Evolutionary conservation across 53 echinoderm and acorn worm genomes (phyloP).

Genomic region (Astropecten irregularis): DNA sequence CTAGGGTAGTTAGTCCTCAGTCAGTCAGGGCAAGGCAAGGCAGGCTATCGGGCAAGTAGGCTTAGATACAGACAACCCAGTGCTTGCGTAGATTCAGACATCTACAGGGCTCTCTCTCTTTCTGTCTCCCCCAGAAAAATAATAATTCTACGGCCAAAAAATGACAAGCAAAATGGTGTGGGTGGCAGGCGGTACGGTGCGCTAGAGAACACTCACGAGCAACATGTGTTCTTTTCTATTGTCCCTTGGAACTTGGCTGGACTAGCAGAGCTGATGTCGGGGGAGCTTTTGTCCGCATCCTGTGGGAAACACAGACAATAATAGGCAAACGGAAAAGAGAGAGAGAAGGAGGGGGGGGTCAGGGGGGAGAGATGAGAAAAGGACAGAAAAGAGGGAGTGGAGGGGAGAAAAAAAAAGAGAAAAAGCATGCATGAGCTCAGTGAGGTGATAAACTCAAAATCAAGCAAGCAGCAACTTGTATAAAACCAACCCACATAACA

Average conservation of each 20-base stretch:
- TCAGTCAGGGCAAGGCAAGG: background rate
- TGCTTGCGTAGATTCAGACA: too few species aligned
- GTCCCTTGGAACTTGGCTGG: conserved; percentile 35
- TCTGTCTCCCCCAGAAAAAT: too few species aligned
- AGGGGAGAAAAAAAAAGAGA: background rate
- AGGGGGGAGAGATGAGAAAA: conserved; percentile 17
- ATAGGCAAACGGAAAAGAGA: conserved; percentile 4
- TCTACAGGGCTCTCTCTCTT: too few species aligned
- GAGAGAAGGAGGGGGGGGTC: conserved; percentile 19
- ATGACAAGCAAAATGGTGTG: too few species aligned
- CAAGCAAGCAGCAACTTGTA: conserved; percentile 35
- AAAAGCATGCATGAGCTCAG: conserved; percentile 44
- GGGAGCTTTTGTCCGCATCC: conserved; percentile 27
- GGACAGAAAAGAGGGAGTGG: background rate
- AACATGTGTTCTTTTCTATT: conserved; percentile 33
- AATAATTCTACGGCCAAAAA: too few species aligned
- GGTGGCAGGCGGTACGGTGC: background rate
- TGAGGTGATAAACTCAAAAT: conserved; percentile 37
- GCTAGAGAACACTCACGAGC: background rate
- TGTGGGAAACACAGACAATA: conserved; percentile 48
- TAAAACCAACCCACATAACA: too few species aligned
- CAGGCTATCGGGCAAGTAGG: conserved; percentile 25
- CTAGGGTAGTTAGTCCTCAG: too few species aligned
- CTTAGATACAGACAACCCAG: background rate
- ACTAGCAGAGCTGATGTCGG: conserved; percentile 1